Evolutionary conservation across 2,113 vertebrate genomes (phyloP).

Genomic region (Poeciliopsis prolifica): DNA sequence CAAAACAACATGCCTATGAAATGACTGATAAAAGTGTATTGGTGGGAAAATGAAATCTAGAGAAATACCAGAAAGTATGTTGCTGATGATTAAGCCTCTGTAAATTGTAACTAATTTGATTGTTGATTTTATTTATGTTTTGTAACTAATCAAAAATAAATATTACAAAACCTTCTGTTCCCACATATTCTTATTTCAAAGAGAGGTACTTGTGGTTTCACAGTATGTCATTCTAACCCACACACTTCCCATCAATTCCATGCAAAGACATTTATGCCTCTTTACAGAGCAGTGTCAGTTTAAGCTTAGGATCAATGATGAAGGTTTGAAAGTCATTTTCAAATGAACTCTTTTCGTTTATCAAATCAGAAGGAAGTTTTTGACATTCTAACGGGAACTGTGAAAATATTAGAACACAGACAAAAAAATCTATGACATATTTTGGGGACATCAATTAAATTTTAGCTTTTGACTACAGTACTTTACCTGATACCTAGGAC

Average conservation of each 20-base stretch:
- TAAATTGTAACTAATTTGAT: constrained; percentile 81
- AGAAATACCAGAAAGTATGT: constrained; percentile 48
- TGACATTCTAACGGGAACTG: background rate
- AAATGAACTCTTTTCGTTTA: background rate
- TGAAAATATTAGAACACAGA: background rate
- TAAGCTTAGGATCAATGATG: background rate
- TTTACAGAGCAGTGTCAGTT: background rate
- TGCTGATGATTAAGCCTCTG: constrained; percentile 78
- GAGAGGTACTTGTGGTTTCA: background rate
- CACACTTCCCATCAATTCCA: no score
- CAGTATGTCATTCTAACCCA: background rate
- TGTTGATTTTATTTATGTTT: constrained; percentile 85
- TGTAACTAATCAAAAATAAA: constrained; percentile 83
- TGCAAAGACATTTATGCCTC: background rate
- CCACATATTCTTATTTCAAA: background rate
- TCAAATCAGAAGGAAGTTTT: background rate
- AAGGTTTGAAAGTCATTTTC: background rate
- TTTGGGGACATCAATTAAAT: background rate
- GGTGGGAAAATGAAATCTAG: constrained; percentile 44
- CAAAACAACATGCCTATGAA: constrained; percentile 59
- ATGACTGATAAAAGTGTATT: constrained; percentile 62
- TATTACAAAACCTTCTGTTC: background rate
- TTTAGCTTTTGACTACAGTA: background rate
- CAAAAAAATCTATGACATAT: background rate
- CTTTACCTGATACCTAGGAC: background rate